These are phyloP conservation scores for Solenopsis invicta DNA, from an alignment of 1,140 invertebrate species.

Conservation along the genomic window DNA sequence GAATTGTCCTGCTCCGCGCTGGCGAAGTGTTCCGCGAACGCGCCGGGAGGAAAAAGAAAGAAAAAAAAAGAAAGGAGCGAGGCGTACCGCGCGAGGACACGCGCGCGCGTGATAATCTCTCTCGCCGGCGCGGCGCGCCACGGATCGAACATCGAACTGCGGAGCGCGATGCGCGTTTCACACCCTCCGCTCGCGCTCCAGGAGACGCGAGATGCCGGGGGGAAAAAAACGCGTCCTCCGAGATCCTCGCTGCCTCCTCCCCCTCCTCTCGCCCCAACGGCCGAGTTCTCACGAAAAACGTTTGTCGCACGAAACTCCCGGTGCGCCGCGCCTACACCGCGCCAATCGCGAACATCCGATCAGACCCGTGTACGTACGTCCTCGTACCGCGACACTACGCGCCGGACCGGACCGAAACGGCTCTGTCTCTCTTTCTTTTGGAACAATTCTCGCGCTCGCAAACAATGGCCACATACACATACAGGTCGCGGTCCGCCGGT, in stretches of 20 bases:
- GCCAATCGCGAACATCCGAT: slow-evolving; percentile 3
- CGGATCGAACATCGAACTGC: slow-evolving; percentile 76
- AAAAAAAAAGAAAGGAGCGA: neutral
- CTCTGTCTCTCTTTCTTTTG: neutral
- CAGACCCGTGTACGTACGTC: neutral
- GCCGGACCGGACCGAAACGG: neutral
- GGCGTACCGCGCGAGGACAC: slow-evolving; percentile 64
- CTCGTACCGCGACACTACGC: neutral
- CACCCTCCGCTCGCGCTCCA: slow-evolving; percentile 64
- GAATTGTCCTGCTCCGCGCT: neutral
- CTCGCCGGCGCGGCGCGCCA: slow-evolving; percentile 60
- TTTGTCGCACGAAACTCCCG: slow-evolving; percentile 10
- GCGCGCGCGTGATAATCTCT: slow-evolving; percentile 61
- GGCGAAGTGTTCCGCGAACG: neutral
- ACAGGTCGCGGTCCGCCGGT: neutral
- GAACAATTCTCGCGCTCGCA: slow-evolving; percentile 25
- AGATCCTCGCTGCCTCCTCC: neutral
- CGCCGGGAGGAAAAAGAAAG: neutral
- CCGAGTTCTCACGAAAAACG: neutral
- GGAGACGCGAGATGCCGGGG: slow-evolving; percentile 52
- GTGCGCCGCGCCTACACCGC: neutral
- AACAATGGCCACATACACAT: slow-evolving; percentile 42
- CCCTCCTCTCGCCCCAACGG: no score
- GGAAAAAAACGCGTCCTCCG: neutral
- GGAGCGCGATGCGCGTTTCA: slow-evolving; percentile 70